Base-by-base conservation (phyloP, 92 coral and sea anemone genomes). In the Paragorgia papillata region DNA sequence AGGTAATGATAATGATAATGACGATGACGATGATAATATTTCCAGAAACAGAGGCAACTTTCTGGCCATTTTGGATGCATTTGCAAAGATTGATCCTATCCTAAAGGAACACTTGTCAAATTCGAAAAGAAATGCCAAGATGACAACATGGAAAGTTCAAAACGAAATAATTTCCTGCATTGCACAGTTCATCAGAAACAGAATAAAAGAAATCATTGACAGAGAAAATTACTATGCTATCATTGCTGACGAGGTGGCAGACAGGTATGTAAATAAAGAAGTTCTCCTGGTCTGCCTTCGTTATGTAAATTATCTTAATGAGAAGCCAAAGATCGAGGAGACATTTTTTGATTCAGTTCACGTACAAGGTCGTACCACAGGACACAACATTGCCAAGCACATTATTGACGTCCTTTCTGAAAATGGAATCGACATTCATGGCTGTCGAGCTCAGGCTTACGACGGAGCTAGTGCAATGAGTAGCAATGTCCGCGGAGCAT, bases 391-490 rank as follows among this genome's bases (percentile, higher is more conserved):
- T 58, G 66, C 83, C 21, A 35, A 75, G 30, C 59, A 74, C 62
- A 51, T 82, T 8, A 61, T 81, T 57, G 48, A 29, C 53, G 43
- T 37, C 43, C 71, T 84, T 69, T 49, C 85, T 73, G 13, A 24
- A 73, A 65, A 74, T 85, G 81, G 75, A 85, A 84, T 84, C 70
- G 83, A 83, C 59, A 65, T 83, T 19, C 48, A 59, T 55, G 55
- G 67, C 33, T 78, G 85, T 73, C 58, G 80, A 75, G 86, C 86
- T 25, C 89, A 86, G 80, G 89, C 83, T 21, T 86, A 86, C 69
- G 89, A 85, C 76, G 86, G 86, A 50, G 86, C 89, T 24, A 64
- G 64, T 62, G 85, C 76, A 43, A 84, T 84, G 80, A 79, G 84
- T 56, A 62, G 71, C 9, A 84, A 80, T 75, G 79, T 80, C 76